These are phyloP conservation scores for Alectoris magna DNA, from an alignment of 2,797 vertebrate species.

Conservation along the genomic window DNA sequence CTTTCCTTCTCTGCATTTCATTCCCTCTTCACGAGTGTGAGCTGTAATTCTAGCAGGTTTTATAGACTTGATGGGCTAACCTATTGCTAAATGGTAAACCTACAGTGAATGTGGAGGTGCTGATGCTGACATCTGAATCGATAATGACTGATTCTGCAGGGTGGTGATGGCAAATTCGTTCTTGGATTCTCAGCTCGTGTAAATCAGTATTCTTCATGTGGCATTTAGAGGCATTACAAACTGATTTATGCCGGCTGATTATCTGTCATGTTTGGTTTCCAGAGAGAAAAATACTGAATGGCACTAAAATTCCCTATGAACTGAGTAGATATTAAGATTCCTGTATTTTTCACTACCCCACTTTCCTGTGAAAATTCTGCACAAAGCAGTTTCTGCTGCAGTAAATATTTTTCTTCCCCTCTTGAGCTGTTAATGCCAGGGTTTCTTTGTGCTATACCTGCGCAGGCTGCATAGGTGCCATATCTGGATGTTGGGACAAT, in stretches of 20 bases:
- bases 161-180: neutral
- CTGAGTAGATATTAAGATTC: neutral
- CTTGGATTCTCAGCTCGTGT: neutral
- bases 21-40: neutral
- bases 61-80: neutral
- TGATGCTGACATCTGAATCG: neutral
- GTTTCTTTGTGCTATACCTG: neutral
- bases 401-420: neutral
- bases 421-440: neutral
- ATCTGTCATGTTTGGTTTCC: neutral
- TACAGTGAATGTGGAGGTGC: neutral
- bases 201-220: neutral
- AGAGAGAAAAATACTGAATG: neutral
- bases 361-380: neutral
- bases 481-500: neutral
- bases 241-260: neutral
- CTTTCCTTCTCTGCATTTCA: neutral
- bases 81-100: neutral
- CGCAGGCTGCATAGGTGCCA: neutral
- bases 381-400: neutral
- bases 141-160: neutral
- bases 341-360: neutral
- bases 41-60: neutral
- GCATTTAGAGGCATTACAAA: neutral
- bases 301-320: neutral